Evolutionary conservation across 2,113 vertebrate species (phyloP), one percentile per base, ranked within the genome.

Genomic region (Salvelinus namaycush): DNA sequence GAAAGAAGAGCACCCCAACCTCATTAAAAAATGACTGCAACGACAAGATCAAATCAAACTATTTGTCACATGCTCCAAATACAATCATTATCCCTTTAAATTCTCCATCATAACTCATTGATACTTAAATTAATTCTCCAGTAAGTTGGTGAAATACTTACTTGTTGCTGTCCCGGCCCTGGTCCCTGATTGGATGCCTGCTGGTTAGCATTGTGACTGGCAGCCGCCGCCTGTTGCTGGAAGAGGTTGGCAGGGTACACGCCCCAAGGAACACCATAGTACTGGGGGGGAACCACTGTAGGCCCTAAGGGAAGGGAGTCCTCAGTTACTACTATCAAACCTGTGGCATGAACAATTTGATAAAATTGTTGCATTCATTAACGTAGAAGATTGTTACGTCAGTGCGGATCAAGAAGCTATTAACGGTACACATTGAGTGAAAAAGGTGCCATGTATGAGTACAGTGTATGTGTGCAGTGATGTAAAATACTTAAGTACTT

Each of bases 241-340:
- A 99, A 98, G 87, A 99, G 94, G 89, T 97, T 99, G 86, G 97
- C 97, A 76, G 97, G 97, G 93, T 99, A 99, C 77, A 99, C 97
- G 2, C 97, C 97, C 97, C 97, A 99, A 0, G 97, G 97, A 83
- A 99, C 96, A 2, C 97, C 96, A 0, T 99, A 99, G 94, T 99
- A 99, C 89, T 99, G 97, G 80, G 96, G 97, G 0, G 97, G 97
- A 87, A 99, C 97, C 84, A 99, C 97, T 74, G 97, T 92, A 48
- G 97, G 97, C 76, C 97, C 97, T 99, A 84, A 34, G n/a, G 18
- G 51, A 80, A 76, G 81, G 72, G 13, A 77, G 27, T 9, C 13
- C 67, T 9, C 51, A 54, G 51, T 54, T 54, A 54, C 51, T 54
- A 14, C 51, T 16, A 54, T 16, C 51, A 54, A 54, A 18, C 51